Evolutionary conservation across 2,797 vertebrate genomes (phyloP).

Genomic region (Prunella strophiata): DNA sequence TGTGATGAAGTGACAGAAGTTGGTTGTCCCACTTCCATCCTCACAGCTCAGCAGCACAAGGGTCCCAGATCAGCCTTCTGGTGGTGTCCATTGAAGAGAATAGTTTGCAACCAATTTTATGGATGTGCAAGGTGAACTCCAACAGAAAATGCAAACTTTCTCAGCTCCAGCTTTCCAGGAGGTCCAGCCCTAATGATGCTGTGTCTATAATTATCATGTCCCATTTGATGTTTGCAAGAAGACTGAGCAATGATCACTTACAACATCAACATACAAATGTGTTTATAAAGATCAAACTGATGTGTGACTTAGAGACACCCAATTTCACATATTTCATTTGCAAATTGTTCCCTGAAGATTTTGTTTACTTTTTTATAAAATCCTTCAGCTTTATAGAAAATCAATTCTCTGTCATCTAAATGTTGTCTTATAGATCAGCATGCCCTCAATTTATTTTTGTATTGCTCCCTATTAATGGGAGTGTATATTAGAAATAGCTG

Average conservation of each 20-base stretch:
- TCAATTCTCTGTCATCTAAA: conserved; percentile 66
- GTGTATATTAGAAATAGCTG: conserved; percentile 34
- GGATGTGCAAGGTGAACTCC: neutral
- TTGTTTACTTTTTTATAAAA: conserved; percentile 62
- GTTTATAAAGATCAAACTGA: conserved; percentile 62
- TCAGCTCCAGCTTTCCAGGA: neutral
- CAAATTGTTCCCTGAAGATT: conserved; percentile 59
- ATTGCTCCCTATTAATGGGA: conserved; percentile 38
- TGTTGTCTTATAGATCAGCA: conserved; percentile 53
- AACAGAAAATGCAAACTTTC: neutral
- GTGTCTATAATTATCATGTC: conserved; percentile 17
- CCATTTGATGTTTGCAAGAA: conserved; percentile 50
- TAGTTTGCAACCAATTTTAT: neutral
- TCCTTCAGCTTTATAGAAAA: conserved; percentile 56
- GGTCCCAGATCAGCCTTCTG: neutral
- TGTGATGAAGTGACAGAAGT: neutral
- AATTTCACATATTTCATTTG: conserved; percentile 62
- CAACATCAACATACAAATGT: conserved; percentile 36
- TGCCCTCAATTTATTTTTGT: conserved; percentile 59
- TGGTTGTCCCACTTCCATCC: neutral
- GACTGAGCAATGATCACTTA: conserved; percentile 37
- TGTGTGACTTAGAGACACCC: conserved; percentile 38
- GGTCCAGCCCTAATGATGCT: neutral
- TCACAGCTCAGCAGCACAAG: neutral
- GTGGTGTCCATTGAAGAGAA: neutral